Base-by-base conservation (phyloP, 92 coral and sea anemone species). In the Actinostola sp. region DNA sequence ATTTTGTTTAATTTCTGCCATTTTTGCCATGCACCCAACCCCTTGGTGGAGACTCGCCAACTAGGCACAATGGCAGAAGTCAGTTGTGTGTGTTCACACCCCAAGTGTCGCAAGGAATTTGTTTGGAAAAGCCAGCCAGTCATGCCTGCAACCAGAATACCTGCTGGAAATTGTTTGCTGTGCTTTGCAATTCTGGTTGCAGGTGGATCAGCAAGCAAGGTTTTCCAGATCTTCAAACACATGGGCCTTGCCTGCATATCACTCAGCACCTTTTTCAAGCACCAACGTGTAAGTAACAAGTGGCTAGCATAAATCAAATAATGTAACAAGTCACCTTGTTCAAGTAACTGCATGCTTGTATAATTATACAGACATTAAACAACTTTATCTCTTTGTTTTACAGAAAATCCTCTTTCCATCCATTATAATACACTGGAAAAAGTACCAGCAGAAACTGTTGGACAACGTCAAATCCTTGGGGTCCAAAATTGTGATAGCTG, bases 111-210 rank as follows among this genome's bases (percentile, higher is more conserved):
- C n/a, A n/a, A 1, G 17, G 55, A 49, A 49, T 49, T 49, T 49
- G 25, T n/a, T 11, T 85, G 90, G 86, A 71, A 73, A 20, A 79
- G 82, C 15, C 90, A 85, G 54, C 82, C 86, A 7, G 34, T 28
- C 30, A 75, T 80, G 72, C 79, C 76, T 27, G 83, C 73, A 43
- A 72, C 80, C 26, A 72, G 38, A 34, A 50, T 71, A 52, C 73
- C 53, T 41, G 86, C 77, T 15, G 84, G 78, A 21, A 79, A 79
- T 56, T 60, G 58, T 66, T 70, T 79, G 63, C 31, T 70, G 1
- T 36, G 64, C 45, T 72, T 80, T 80, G 86, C 86, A 24, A 50
- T 62, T 26, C 52, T 79, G 44, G 73, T 70, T 58, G 84, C 84
- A 30, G 79, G 72, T 56, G 76, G 83, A 26, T 77, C 77, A 2